Evolutionary conservation across 2,797 vertebrate genomes (phyloP).

Genomic region (Sarcophilus harrisii): DNA sequence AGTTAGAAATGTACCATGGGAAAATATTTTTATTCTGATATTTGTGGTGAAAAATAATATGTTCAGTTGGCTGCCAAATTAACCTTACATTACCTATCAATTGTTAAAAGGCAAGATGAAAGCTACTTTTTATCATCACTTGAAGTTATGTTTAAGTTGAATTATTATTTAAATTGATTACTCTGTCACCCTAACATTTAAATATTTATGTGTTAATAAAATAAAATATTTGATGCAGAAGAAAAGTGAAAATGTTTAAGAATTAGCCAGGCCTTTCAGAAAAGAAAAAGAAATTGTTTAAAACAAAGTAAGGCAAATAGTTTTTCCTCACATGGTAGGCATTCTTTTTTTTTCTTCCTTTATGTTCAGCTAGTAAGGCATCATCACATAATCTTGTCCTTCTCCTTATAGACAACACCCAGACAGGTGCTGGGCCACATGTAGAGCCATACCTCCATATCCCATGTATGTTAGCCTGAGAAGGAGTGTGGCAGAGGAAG

Average conservation of each 20-base stretch:
- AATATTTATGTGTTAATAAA: constrained; percentile 16
- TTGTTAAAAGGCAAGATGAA: constrained; percentile 15
- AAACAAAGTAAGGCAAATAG: neutral
- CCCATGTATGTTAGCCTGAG: constrained; percentile 11
- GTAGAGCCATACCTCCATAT: constrained; percentile 25
- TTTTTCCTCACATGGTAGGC: neutral
- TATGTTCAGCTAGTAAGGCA: neutral
- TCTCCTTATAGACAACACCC: neutral
- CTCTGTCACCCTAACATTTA: neutral
- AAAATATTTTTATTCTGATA: constrained; percentile 7
- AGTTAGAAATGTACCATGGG: neutral
- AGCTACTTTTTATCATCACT: constrained; percentile 32
- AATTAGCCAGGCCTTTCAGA: neutral
- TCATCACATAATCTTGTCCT: neutral
- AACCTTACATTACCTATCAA: neutral
- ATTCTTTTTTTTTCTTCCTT: neutral
- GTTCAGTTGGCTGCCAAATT: neutral
- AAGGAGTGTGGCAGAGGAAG: constrained; percentile 47
- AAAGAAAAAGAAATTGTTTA: neutral
- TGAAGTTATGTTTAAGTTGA: constrained; percentile 26
- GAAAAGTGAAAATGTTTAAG: neutral
- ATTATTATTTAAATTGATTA: constrained; percentile 29
- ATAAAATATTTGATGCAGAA: constrained; percentile 39
- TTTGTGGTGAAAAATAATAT: neutral
- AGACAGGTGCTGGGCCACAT: constrained; percentile 55